Percentiles rank a stretch among this genome's conserved stretches.
These are phyloP conservation scores for Chloroceryle amazona DNA, from an alignment of 2,797 vertebrate species.

Conservation along the genomic window DNA sequence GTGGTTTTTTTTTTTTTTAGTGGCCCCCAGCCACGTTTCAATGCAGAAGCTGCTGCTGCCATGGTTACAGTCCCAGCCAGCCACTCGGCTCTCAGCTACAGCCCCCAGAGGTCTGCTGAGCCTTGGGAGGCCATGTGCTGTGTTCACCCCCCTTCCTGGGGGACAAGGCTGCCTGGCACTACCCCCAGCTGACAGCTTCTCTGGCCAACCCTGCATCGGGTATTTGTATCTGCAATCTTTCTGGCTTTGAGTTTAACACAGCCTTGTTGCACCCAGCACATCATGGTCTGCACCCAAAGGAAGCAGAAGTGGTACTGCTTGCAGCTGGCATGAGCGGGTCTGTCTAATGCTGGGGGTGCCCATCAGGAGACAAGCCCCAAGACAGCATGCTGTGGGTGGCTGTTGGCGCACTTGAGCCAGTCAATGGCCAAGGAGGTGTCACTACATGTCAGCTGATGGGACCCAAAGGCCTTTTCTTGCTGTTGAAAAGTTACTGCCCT, in stretches of 20 bases:
- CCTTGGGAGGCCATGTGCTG: neutral
- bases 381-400: accelerated
- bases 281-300: accelerated
- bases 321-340: accelerated
- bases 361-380: neutral
- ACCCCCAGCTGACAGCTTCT: neutral
- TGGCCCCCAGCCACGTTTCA: constrained; percentile 31
- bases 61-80: constrained; percentile 77
- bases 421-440: neutral
- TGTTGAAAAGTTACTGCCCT: neutral
- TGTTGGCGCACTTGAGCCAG: neutral
- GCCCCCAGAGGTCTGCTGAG: neutral
- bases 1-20: neutral
- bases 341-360: neutral
- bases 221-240: neutral
- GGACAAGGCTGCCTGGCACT: neutral
- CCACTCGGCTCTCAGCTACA: neutral
- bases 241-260: neutral
- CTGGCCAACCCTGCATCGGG: neutral
- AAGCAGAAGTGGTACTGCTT: neutral
- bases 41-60: constrained; percentile 76
- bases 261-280: neutral
- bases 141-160: neutral
- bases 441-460: neutral
- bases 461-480: neutral